Percentiles rank a stretch among this genome's conserved stretches.
phyloP scores from a whole-genome alignment of 2,888 invertebrate species.

The Pheosia tremula region DNA sequence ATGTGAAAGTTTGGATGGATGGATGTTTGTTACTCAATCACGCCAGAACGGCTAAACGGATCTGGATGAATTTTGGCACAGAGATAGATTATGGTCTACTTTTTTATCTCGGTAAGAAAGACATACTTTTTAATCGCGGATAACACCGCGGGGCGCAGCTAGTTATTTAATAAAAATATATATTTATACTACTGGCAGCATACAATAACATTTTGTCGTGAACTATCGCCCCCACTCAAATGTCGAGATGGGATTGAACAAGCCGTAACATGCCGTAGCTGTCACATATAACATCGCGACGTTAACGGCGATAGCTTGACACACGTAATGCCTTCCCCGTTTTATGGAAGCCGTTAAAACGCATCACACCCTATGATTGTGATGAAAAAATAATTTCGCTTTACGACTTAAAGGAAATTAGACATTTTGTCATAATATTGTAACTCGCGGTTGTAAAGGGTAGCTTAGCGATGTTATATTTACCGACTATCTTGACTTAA shows the following conservation, averaged over 20 bases:
- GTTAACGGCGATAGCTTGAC: slow-evolving; percentile 15
- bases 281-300: slow-evolving; percentile 10
- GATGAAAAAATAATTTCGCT: slow-evolving; percentile 31
- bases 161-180: slow-evolving; percentile 2
- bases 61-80: too few species aligned
- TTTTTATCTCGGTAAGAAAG: too few species aligned
- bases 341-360: slow-evolving; percentile 26
- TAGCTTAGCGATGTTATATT: neutral
- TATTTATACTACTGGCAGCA: neutral
- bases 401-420: slow-evolving; percentile 35
- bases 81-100: too few species aligned
- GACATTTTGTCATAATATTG: slow-evolving; percentile 29
- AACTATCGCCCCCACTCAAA: slow-evolving; percentile 17
- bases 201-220: slow-evolving; percentile 6
- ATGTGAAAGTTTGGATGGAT: too few species aligned
- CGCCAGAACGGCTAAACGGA: too few species aligned
- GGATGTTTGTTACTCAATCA: too few species aligned
- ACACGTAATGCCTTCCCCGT: slow-evolving; percentile 3
- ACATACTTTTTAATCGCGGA: too few species aligned
- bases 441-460: slow-evolving; percentile 26
- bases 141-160: too few species aligned
- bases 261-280: slow-evolving; percentile 17
- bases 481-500: too few species aligned
- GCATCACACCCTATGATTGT: slow-evolving; percentile 29
- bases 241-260: slow-evolving; percentile 8